These are phyloP conservation scores for Choloepus didactylus DNA, from an alignment of 2,797 vertebrate genomes.

Conservation along the genomic window DNA sequence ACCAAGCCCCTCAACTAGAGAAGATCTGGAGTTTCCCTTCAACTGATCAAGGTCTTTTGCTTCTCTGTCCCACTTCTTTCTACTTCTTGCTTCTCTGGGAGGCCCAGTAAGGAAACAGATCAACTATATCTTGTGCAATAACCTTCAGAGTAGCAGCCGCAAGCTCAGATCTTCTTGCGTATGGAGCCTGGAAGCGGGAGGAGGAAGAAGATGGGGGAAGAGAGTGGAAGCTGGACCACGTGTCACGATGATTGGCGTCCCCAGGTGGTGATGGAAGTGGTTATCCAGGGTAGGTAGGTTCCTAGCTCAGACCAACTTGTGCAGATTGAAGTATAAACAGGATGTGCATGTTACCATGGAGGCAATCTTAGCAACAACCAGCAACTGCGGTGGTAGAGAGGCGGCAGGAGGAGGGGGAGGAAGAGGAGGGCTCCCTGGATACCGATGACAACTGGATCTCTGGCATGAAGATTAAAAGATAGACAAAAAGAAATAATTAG, in stretches of 20 bases:
- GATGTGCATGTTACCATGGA: conserved; percentile 91
- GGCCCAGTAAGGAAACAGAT: background rate
- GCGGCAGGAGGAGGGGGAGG: conserved; percentile 86
- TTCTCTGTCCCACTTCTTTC: conserved; percentile 9
- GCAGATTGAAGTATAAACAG: conserved; percentile 88
- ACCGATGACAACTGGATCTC: conserved; percentile 87
- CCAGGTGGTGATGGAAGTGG: conserved; percentile 69
- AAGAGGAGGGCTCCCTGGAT: conserved; percentile 87
- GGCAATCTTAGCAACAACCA: conserved; percentile 88
- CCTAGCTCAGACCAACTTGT: conserved; percentile 88
- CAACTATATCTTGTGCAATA: conserved; percentile 20
- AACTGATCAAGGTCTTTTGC: conserved; percentile 5
- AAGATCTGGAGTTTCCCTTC: conserved; percentile 35
- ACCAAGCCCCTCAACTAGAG: conserved; percentile 45
- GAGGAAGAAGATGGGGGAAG: conserved; percentile 74
- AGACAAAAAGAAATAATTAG: conserved; percentile 78
- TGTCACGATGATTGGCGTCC: conserved; percentile 68
- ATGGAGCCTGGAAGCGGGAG: conserved; percentile 55
- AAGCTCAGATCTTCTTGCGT: conserved; percentile 42
- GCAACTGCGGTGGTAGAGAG: conserved; percentile 60
- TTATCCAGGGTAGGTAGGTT: conserved; percentile 74
- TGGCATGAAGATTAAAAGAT: conserved; percentile 75
- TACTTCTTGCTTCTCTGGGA: conserved; percentile 50
- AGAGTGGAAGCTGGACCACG: conserved; percentile 56
- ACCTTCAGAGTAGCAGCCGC: conserved; percentile 30